A percentile compares a stretch with the other conserved stretches of the same genome.
Conservation (phyloP, 1,140 invertebrate genomes). For the Drosophila burlai region DNA sequence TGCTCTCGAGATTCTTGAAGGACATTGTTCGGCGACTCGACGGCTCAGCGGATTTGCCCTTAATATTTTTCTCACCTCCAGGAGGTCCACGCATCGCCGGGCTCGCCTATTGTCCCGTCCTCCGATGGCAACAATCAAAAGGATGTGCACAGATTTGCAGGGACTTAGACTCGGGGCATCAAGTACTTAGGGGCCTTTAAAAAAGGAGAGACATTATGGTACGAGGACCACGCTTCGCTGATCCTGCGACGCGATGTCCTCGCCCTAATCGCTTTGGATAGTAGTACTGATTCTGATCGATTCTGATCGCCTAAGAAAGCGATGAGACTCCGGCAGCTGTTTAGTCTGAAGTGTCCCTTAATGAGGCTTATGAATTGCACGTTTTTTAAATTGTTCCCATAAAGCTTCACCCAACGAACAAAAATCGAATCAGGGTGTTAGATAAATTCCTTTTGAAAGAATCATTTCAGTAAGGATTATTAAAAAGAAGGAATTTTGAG, state of each 20-base stretch:
- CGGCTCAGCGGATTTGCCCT: slow-evolving; percentile 57
- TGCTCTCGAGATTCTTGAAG: slow-evolving; percentile 58
- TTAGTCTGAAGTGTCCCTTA: slow-evolving; percentile 10
- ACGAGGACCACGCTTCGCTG: slow-evolving; percentile 66
- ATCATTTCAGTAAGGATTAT: neutral
- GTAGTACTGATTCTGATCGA: slow-evolving; percentile 4
- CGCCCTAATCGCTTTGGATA: slow-evolving; percentile 53
- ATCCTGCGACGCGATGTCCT: slow-evolving; percentile 48
- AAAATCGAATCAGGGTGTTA: neutral
- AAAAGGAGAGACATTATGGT: slow-evolving; percentile 42
- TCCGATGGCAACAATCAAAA: slow-evolving; percentile 75
- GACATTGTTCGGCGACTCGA: slow-evolving; percentile 47
- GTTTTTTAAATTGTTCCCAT: neutral
- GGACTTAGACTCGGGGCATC: slow-evolving; percentile 74
- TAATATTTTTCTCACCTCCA: slow-evolving; percentile 83
- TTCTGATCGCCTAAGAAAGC: slow-evolving; percentile 14
- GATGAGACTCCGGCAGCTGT: slow-evolving; percentile 19
- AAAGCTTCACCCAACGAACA: neutral
- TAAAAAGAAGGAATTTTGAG: no score
- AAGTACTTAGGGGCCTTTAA: slow-evolving; percentile 58
- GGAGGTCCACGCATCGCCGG: slow-evolving; percentile 72
- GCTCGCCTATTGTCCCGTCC: slow-evolving; percentile 58
- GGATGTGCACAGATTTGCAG: slow-evolving; percentile 60
- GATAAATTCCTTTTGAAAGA: neutral
- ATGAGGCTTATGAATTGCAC: slow-evolving; percentile 13